Percentiles rank a stretch among this genome's conserved stretches.
Evolutionary conservation across 2,797 vertebrate species (phyloP).

Genomic region (Ptychobarbus kaznakovi): DNA sequence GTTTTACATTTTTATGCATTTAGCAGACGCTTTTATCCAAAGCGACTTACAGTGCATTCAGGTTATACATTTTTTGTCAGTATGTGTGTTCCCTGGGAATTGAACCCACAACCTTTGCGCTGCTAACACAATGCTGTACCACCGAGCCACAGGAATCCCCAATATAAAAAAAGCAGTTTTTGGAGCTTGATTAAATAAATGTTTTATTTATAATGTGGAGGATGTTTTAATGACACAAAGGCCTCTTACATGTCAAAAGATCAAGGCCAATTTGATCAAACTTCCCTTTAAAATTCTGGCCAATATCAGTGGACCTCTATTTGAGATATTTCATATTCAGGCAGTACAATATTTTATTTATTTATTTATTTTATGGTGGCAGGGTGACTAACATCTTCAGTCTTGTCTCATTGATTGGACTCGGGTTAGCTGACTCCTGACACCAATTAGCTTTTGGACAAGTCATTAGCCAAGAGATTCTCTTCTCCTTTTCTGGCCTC

Average conservation of each 20-base stretch:
- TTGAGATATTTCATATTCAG: background rate
- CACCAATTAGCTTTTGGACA: slow-evolving; percentile 34
- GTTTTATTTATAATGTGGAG: background rate
- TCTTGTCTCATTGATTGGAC: slow-evolving; percentile 26
- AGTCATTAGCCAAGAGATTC: slow-evolving; percentile 24
- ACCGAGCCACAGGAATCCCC: background rate
- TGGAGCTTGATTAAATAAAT: background rate
- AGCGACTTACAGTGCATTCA: no score
- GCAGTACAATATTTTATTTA: background rate
- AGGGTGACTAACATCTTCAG: background rate
- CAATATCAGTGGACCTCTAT: background rate
- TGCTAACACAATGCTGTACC: no score
- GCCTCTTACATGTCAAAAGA: background rate
- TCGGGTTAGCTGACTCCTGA: slow-evolving; percentile 34
- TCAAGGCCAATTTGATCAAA: background rate
- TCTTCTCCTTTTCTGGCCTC: background rate
- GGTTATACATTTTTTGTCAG: no score
- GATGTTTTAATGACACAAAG: background rate
- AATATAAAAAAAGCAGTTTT: background rate
- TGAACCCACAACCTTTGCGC: no score
- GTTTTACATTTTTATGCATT: no score
- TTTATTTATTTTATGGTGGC: background rate
- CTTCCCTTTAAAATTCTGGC: background rate
- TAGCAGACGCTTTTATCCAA: no score
- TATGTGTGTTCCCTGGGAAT: no score